phyloP scores from a whole-genome alignment of 2,113 vertebrate genomes.

The Brevimyrus niger region DNA sequence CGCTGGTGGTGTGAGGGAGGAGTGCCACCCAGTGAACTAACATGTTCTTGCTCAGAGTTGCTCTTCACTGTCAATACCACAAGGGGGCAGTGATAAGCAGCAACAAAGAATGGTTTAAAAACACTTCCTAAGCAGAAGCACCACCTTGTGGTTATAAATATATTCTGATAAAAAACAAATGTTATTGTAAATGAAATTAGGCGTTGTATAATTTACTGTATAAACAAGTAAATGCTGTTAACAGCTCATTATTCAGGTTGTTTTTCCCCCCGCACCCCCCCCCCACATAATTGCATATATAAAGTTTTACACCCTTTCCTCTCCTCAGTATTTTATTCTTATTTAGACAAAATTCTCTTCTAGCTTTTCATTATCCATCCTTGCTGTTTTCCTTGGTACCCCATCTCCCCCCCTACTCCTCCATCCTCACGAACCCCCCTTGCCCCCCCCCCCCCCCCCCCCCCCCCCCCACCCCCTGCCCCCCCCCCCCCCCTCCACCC shows the following conservation, averaged over 20 bases:
- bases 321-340: background rate
- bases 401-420: too few species aligned
- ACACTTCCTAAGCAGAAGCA: conserved; percentile 11
- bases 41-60: background rate
- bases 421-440: too few species aligned
- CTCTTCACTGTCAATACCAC: conserved; percentile 16
- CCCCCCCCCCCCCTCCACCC: too few species aligned
- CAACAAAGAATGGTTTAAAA: background rate
- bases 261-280: too few species aligned
- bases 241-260: background rate
- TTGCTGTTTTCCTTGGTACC: conserved; percentile 12
- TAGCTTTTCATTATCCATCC: background rate
- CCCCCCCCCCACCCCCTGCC: too few species aligned
- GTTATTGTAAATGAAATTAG: background rate
- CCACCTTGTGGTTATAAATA: conserved; percentile 16
- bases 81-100: conserved; percentile 24
- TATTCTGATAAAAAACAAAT: background rate
- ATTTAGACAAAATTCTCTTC: background rate
- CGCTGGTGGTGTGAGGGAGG: background rate
- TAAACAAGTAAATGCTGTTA: background rate
- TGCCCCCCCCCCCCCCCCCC: too few species aligned
- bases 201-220: background rate
- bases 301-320: background rate
- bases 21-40: background rate
- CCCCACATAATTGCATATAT: background rate